A percentile compares a stretch with the other conserved stretches of the same genome.
These are phyloP conservation scores for Psittacula derbiana DNA, from an alignment of 2,797 vertebrate species.

Conservation along the genomic window DNA sequence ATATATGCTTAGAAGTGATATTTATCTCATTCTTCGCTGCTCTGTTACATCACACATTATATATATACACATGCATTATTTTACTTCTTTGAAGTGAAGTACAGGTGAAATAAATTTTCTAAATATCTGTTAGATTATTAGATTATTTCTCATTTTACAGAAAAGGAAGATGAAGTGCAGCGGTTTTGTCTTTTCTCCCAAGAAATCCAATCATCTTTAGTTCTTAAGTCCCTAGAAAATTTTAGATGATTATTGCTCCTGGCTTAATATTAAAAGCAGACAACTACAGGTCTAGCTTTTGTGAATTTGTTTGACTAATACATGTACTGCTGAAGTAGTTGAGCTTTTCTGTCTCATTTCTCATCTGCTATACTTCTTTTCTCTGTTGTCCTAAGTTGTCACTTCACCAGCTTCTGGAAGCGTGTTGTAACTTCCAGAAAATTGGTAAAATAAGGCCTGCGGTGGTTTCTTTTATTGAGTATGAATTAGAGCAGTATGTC, in stretches of 20 bases:
- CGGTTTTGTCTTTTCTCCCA: background rate
- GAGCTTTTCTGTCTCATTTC: background rate
- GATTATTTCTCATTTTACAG: background rate
- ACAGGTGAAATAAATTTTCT: background rate
- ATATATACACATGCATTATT: background rate
- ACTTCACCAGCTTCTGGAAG: background rate
- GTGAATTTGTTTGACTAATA: background rate
- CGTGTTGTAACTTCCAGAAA: background rate
- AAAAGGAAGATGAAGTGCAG: background rate
- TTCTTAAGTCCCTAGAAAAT: background rate
- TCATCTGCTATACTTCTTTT: background rate
- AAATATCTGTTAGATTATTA: background rate
- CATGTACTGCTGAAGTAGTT: background rate
- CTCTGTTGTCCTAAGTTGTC: background rate
- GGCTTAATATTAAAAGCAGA: background rate
- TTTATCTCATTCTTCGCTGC: background rate
- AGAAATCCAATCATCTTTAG: background rate
- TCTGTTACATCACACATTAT: rapidly evolving
- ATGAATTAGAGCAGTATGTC: background rate
- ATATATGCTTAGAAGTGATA: background rate
- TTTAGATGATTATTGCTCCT: background rate
- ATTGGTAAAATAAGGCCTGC: background rate
- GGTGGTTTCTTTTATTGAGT: background rate
- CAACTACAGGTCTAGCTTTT: background rate
- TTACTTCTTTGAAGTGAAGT: background rate